Percentiles rank a stretch among this genome's conserved stretches.
Evolutionary conservation across 2,113 vertebrate genomes (phyloP).

Genomic region (Bubo bubo): DNA sequence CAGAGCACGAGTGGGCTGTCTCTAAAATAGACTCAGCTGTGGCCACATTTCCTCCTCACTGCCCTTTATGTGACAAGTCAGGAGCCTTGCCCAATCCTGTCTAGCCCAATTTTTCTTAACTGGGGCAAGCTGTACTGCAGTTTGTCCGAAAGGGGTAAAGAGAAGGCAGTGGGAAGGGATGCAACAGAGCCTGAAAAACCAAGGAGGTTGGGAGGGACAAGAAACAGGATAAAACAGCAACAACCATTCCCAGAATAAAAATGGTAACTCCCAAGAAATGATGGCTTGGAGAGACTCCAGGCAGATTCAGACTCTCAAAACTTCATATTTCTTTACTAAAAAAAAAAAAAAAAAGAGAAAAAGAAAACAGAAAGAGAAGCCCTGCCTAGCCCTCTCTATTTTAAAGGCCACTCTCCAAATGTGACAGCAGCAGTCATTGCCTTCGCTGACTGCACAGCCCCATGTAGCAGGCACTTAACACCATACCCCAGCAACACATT

Average conservation of each 20-base stretch:
- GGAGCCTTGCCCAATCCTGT: background rate
- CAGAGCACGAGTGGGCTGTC: background rate
- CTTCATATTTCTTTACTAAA: background rate
- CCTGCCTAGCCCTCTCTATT: background rate
- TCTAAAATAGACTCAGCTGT: background rate
- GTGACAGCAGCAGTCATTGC: background rate
- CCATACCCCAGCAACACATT: rapidly evolving
- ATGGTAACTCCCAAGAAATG: background rate
- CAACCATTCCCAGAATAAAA: background rate
- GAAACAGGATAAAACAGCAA: background rate
- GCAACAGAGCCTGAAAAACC: background rate
- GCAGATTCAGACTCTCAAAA: background rate
- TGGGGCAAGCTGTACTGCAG: background rate
- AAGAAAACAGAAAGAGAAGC: background rate
- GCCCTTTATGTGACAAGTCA: background rate
- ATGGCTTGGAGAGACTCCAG: background rate
- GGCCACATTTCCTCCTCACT: background rate
- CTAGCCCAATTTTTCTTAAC: background rate
- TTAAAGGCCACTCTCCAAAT: background rate
- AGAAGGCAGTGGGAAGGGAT: background rate
- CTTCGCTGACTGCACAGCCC: background rate
- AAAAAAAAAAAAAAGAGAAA: too few species aligned
- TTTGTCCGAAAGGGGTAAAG: background rate
- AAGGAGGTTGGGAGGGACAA: background rate
- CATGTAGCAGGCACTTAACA: background rate